Evolutionary conservation across 2,113 vertebrate species (phyloP), one percentile per base, ranked within the genome.

Genomic region (Coturnix japonica): DNA sequence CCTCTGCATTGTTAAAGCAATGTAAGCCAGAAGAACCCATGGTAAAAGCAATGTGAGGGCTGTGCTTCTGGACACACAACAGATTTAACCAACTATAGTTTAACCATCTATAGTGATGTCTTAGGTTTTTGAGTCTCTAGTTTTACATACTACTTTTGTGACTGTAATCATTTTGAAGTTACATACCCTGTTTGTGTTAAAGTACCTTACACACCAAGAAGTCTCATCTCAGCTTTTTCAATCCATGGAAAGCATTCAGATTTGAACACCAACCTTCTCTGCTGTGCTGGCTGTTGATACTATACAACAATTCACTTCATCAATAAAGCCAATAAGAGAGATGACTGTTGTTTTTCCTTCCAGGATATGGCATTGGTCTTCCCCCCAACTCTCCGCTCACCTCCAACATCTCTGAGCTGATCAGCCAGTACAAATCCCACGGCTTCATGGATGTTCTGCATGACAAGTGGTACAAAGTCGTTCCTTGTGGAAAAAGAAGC

Each of bases 381-480:
- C 98, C 98, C n/a, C 99, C 99, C 91, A 99, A 98, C 96, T 99
- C 99, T 81, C 98, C 98, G 0, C 96, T 99, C 89, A 99, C 99
- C 67, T 99, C 99, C 94, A 99, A 99, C 91, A 98, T 99, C 96
- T 99, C 99, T 0, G 99, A 99, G 92, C 96, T 99, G 60, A 98
- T 99, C 91, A 99, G 99, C 96, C 99, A 99, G 74, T 99, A 99
- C 97, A 99, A 99, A 97, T 99, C 99, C 7, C 98, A 99, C 0
- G 99, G 99, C 67, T 99, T 99, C 97, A 99, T 99, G 99, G 99
- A 99, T 94, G 98, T 97, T 96, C 98, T 99, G 35, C 99, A 99
- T 5, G 99, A 99, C 98, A 99, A 99, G 95, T 99, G 99, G 99
- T 99, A 99, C 97, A 99, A 99, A 93, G 98, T 99, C 43, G 98